phyloP scores from a whole-genome alignment of 2,888 invertebrate species.

The Trissoscelio sp. region DNA sequence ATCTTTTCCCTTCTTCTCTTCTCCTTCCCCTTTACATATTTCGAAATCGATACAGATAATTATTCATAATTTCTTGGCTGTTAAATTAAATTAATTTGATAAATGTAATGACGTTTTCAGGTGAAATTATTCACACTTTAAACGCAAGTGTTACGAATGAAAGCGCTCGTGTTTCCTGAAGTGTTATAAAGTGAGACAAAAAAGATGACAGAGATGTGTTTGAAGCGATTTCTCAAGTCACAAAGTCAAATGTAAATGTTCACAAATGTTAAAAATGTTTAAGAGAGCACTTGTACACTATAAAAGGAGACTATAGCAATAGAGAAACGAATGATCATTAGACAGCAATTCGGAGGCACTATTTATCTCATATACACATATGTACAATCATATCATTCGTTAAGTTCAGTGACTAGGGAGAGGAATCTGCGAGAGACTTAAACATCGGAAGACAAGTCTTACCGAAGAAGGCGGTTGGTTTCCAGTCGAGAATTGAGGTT shows the following conservation, averaged over 20 bases:
- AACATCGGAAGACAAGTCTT: constrained; percentile 52
- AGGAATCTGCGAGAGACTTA: constrained; percentile 44
- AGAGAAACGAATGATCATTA: constrained; percentile 52
- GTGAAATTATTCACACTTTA: too few species aligned
- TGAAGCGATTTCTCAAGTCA: neutral
- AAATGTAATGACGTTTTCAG: too few species aligned
- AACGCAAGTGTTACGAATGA: too few species aligned
- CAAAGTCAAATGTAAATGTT: constrained; percentile 21
- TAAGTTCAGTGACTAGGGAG: constrained; percentile 40
- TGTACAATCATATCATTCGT: constrained; percentile 43
- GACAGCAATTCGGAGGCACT: constrained; percentile 39
- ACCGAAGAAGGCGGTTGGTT: constrained; percentile 61
- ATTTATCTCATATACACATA: constrained; percentile 50
- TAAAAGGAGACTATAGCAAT: constrained; percentile 19
- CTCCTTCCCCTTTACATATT: too few species aligned
- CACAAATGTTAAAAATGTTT: constrained; percentile 25
- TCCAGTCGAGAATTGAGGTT: constrained; percentile 65
- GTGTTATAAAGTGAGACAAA: too few species aligned
- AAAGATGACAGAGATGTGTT: neutral
- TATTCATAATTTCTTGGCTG: too few species aligned
- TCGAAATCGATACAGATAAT: too few species aligned
- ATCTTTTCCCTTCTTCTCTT: too few species aligned
- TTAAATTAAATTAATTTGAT: too few species aligned
- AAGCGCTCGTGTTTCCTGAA: too few species aligned
- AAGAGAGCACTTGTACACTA: constrained; percentile 1